Percentiles rank a stretch among this genome's conserved stretches.
Evolutionary conservation across 2,113 vertebrate genomes (phyloP).

Genomic region (Lophochroa leadbeateri): DNA sequence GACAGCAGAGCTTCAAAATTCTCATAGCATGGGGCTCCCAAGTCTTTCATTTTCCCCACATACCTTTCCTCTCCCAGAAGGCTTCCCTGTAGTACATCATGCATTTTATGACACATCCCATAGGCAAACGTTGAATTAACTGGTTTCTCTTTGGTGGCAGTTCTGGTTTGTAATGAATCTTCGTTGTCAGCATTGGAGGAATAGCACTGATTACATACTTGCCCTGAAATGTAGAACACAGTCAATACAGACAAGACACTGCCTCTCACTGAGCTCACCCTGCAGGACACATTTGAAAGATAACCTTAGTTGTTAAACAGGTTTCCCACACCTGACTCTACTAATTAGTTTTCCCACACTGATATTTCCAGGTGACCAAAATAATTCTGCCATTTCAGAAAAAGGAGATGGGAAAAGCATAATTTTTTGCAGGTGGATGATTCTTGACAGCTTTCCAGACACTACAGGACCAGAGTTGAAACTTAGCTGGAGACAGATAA

Average conservation of each 20-base stretch:
- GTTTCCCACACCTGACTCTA: background rate
- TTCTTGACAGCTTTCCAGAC: background rate
- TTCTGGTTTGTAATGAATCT: constrained; percentile 92
- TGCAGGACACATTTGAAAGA: background rate
- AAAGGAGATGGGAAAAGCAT: background rate
- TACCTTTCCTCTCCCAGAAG: constrained; percentile 94
- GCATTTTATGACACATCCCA: constrained; percentile 95
- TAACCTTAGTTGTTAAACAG: background rate
- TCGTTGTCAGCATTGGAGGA: constrained; percentile 85
- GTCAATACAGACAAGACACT: background rate
- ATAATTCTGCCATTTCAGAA: background rate
- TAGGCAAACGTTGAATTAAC: constrained; percentile 90
- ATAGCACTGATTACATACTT: constrained; percentile 89
- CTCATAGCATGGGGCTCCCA: accelerated
- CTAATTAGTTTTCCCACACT: background rate
- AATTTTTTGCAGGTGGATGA: background rate
- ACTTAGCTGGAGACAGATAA: background rate
- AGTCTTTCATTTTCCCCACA: background rate
- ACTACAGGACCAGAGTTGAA: background rate
- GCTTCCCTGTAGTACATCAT: constrained; percentile 97
- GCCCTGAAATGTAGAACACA: constrained; percentile 76
- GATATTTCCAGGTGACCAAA: background rate
- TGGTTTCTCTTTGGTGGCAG: constrained; percentile 91
- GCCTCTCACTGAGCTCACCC: background rate
- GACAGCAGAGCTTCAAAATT: background rate